These are phyloP conservation scores for Tetragnatha versicolor DNA, from an alignment of 1,140 invertebrate genomes.

Conservation along the genomic window DNA sequence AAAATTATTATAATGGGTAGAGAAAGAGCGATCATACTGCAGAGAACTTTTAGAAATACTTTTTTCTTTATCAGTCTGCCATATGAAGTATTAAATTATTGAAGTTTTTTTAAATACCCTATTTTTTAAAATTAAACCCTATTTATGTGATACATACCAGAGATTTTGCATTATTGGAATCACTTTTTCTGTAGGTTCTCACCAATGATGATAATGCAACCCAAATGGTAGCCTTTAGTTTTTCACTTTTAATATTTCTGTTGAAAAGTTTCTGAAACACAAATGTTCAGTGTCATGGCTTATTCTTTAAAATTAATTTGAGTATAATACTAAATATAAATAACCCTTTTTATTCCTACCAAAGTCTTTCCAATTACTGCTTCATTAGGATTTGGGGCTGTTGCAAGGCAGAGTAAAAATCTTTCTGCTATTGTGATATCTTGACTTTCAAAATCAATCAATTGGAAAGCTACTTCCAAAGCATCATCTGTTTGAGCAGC, in stretches of 20 bases:
- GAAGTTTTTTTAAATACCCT: no score
- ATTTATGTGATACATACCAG: conserved; percentile 20
- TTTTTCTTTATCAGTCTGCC: no score
- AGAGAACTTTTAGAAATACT: no score
- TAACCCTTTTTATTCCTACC: conserved; percentile 62
- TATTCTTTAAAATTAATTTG: no score
- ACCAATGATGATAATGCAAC: conserved; percentile 42
- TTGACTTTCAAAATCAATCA: conserved; percentile 70
- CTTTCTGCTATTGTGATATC: conserved; percentile 72
- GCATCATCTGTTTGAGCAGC: conserved; percentile 73
- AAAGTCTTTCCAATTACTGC: conserved; percentile 66
- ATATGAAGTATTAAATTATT: no score
- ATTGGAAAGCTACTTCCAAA: conserved; percentile 74
- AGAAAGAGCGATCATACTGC: no score
- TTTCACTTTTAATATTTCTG: conserved; percentile 59
- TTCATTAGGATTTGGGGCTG: conserved; percentile 70
- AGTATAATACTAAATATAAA: neutral
- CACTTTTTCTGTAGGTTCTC: conserved; percentile 26
- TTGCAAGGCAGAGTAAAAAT: conserved; percentile 76
- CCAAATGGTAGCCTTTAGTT: conserved; percentile 46
- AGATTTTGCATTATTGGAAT: conserved; percentile 19
- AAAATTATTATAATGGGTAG: no score
- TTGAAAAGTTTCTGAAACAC: conserved; percentile 59
- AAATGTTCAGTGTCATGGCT: neutral
- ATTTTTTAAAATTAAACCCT: neutral